Evolutionary conservation across 2,797 vertebrate species (phyloP).

Genomic region (Darevskia nairensis): DNA sequence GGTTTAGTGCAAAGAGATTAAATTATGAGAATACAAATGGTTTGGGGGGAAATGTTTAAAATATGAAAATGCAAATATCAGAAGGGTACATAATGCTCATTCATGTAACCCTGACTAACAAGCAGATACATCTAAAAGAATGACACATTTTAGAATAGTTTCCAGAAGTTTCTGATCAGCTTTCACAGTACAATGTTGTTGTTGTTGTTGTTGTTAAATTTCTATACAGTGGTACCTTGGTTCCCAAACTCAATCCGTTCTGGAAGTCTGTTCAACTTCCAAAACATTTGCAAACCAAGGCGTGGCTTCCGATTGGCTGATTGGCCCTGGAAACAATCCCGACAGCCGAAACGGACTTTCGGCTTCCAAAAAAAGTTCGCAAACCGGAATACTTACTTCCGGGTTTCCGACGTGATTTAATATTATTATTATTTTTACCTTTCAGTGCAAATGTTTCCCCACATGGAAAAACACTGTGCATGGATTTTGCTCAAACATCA

Average conservation of each 20-base stretch:
- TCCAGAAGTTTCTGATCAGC: neutral
- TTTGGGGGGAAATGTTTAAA: neutral
- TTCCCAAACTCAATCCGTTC: too few species aligned
- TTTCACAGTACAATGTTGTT: neutral
- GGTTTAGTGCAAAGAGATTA: neutral
- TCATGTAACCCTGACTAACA: neutral
- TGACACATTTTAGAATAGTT: neutral
- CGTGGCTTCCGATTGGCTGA: too few species aligned
- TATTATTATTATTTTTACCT: too few species aligned
- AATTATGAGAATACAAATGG: neutral
- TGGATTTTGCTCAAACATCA: neutral
- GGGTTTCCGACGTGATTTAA: too few species aligned
- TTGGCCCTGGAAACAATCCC: too few species aligned
- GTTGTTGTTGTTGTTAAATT: too few species aligned
- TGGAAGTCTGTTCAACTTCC: too few species aligned
- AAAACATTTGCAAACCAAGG: too few species aligned
- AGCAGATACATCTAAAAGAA: neutral
- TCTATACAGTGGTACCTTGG: too few species aligned
- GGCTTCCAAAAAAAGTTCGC: too few species aligned
- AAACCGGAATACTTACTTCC: too few species aligned
- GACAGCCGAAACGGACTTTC: too few species aligned
- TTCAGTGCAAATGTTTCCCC: neutral
- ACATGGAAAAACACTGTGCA: neutral
- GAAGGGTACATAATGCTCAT: neutral
- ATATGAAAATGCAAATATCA: neutral